Conservation (phyloP, 37 sponge, comb jelly and placozoan species). For the Dysidea cf. avara region DNA sequence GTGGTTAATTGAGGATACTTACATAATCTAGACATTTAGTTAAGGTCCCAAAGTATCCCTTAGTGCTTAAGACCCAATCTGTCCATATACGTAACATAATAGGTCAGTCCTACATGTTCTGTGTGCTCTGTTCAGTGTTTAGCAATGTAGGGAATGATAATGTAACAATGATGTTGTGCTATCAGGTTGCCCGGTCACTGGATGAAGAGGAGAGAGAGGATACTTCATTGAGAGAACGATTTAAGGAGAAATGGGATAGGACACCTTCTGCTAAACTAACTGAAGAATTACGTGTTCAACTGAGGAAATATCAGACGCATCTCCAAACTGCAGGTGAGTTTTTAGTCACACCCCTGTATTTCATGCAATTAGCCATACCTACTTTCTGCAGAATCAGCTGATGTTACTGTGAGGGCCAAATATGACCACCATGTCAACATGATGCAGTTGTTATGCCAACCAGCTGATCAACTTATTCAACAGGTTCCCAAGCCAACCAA, state of each 20-base stretch:
- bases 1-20: too few species aligned
- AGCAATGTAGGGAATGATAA: too few species aligned
- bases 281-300: constrained; percentile 66
- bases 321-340: constrained; percentile 16
- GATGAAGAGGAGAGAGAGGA: constrained; percentile 93
- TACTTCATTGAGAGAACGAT: constrained; percentile 57
- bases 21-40: too few species aligned
- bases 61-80: too few species aligned
- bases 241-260: constrained; percentile 86
- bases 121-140: too few species aligned
- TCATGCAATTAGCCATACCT: neutral
- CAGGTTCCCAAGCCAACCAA: constrained; percentile 62
- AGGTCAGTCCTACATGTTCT: too few species aligned
- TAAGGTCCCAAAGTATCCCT: too few species aligned
- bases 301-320: constrained; percentile 39
- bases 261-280: constrained; percentile 73
- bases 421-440: constrained; percentile 64
- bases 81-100: too few species aligned
- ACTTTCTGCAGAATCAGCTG: constrained; percentile 68
- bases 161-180: too few species aligned
- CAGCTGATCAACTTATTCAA: constrained; percentile 33
- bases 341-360: neutral
- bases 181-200: constrained; percentile 72
- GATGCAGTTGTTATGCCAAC: constrained; percentile 62
- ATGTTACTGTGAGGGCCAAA: constrained; percentile 79